Conservation (phyloP, 2,888 invertebrate genomes). For the Silvanus unidentatus region DNA sequence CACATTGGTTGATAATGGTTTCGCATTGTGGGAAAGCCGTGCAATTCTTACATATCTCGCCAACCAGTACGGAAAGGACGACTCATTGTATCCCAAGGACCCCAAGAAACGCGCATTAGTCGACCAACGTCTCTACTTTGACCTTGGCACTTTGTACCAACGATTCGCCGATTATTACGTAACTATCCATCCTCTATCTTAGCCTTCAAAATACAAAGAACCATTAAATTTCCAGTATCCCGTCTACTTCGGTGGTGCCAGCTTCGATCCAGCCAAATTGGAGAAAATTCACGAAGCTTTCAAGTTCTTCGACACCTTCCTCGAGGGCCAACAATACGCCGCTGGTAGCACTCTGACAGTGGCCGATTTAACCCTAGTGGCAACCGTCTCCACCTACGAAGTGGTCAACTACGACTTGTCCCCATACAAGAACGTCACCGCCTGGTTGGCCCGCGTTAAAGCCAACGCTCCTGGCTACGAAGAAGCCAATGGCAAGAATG, state of each 20-base stretch:
- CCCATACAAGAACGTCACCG: constrained; percentile 62
- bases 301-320: constrained; percentile 63
- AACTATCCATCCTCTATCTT: constrained; percentile 40
- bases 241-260: constrained; percentile 45
- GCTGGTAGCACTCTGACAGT: constrained; percentile 70
- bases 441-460: constrained; percentile 57
- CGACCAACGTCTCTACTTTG: constrained; percentile 75
- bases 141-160: constrained; percentile 68
- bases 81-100: constrained; percentile 70
- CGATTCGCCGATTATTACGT: constrained; percentile 68
- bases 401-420: constrained; percentile 58
- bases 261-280: constrained; percentile 57
- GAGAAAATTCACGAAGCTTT: constrained; percentile 65
- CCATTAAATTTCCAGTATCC: constrained; percentile 36
- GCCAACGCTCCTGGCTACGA: constrained; percentile 54
- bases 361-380: constrained; percentile 68
- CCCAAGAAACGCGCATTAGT: constrained; percentile 69
- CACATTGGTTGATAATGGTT: constrained; percentile 76
- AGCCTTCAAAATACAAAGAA: neutral
- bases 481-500: constrained; percentile 40
- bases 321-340: constrained; percentile 63
- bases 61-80: constrained; percentile 74
- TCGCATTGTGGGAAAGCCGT: constrained; percentile 77
- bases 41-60: constrained; percentile 76
- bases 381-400: constrained; percentile 65